Conservation (phyloP, 2,113 vertebrate genomes). For the Apaloderma vittatum region DNA sequence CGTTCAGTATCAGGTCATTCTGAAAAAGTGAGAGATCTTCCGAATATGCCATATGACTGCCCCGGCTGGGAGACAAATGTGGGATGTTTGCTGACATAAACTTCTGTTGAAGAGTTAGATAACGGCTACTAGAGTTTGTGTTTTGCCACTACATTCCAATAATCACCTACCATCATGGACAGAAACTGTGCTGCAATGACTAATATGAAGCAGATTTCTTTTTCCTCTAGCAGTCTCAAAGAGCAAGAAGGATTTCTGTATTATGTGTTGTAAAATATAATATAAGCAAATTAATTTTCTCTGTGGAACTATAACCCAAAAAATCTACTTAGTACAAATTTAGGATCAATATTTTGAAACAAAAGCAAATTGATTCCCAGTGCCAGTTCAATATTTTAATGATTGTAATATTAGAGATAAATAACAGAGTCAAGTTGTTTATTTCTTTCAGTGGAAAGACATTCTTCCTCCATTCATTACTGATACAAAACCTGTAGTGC, state of each 20-base stretch:
- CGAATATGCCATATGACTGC: background rate
- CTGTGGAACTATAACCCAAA: constrained; percentile 48
- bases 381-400: constrained; percentile 65
- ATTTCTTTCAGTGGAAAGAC: constrained; percentile 58
- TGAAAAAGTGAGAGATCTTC: background rate
- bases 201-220: background rate
- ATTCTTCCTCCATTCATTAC: constrained; percentile 18
- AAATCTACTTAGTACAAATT: constrained; percentile 64
- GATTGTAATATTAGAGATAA: constrained; percentile 66
- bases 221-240: background rate
- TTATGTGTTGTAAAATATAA: background rate
- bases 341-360: constrained; percentile 73
- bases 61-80: background rate
- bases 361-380: constrained; percentile 73
- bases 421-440: constrained; percentile 63
- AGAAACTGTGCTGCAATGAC: constrained; percentile 20
- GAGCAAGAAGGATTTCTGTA: constrained; percentile 36
- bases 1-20: background rate
- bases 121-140: background rate
- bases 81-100: constrained; percentile 35
- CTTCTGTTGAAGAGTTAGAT: background rate
- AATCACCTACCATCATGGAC: background rate
- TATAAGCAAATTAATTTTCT: constrained; percentile 76
- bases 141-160: constrained; percentile 32
- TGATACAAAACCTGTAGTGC: constrained; percentile 33